These are phyloP conservation scores for Apomyelois bistriatella DNA, from an alignment of 2,888 invertebrate genomes.

Conservation along the genomic window DNA sequence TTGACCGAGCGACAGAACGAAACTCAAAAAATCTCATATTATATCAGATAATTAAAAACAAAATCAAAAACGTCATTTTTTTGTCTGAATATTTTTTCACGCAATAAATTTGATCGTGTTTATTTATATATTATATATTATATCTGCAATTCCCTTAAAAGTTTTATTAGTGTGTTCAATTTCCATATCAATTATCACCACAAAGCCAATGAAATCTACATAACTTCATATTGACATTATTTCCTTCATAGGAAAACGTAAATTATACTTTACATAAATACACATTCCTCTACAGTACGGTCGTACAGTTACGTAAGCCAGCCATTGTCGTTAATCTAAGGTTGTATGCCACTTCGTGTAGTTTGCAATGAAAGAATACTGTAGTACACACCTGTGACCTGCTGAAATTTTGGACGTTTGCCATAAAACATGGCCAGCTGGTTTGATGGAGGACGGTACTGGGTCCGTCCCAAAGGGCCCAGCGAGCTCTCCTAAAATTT, in stretches of 20 bases:
- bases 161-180: too few species aligned
- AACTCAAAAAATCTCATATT: too few species aligned
- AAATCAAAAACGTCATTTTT: too few species aligned
- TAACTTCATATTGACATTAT: neutral
- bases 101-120: too few species aligned
- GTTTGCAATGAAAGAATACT: constrained; percentile 21
- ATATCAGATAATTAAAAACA: too few species aligned
- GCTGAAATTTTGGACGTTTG: constrained; percentile 45
- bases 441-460: constrained; percentile 61
- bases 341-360: constrained; percentile 14
- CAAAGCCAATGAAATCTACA: too few species aligned
- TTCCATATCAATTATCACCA: too few species aligned
- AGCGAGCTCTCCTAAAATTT: constrained; percentile 49
- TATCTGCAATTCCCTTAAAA: too few species aligned
- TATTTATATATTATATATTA: too few species aligned
- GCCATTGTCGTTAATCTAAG: constrained; percentile 15
- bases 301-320: neutral
- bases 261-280: neutral
- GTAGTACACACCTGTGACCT: constrained; percentile 41
- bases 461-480: constrained; percentile 52
- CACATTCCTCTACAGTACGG: neutral
- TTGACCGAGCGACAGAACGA: too few species aligned
- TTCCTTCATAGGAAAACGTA: constrained; percentile 1
- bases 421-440: constrained; percentile 51
- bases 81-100: too few species aligned